phyloP scores from a whole-genome alignment of 2,888 invertebrate genomes.

The Stenoptilia bipunctidactyla region DNA sequence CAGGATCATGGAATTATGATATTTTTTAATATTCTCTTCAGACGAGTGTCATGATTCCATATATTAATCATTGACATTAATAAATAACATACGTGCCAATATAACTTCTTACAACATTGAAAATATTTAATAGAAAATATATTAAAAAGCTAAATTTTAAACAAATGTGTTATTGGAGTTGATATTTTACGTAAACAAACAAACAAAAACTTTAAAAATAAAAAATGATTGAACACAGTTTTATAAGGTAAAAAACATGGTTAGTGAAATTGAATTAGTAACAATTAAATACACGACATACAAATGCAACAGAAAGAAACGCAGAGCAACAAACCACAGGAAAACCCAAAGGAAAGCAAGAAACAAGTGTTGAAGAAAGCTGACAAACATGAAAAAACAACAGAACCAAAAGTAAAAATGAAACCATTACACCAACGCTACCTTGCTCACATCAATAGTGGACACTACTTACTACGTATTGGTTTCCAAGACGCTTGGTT shows the following conservation, averaged over 20 bases:
- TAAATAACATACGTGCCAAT: too few species aligned
- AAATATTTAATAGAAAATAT: too few species aligned
- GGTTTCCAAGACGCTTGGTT: constrained; percentile 23
- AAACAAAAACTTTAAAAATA: too few species aligned
- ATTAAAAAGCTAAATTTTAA: too few species aligned
- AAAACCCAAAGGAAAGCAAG: constrained; percentile 25
- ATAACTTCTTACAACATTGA: too few species aligned
- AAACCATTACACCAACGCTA: constrained; percentile 59
- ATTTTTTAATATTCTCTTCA: too few species aligned
- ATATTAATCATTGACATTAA: too few species aligned
- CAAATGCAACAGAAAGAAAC: constrained; percentile 30
- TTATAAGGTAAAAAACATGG: constrained; percentile 17
- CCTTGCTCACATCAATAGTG: constrained; percentile 48
- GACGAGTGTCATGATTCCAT: too few species aligned
- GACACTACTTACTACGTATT: constrained; percentile 43
- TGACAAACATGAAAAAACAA: constrained; percentile 33
- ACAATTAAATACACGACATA: constrained; percentile 30
- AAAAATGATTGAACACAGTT: constrained; percentile 9
- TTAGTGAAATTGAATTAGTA: constrained; percentile 14
- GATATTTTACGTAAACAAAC: too few species aligned
- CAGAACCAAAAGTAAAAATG: constrained; percentile 26
- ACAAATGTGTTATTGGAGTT: too few species aligned
- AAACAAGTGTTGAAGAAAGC: constrained; percentile 33
- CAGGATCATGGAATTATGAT: too few species aligned
- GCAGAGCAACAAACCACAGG: constrained; percentile 57